These are phyloP conservation scores for Salarias fasciatus DNA, from an alignment of 2,797 vertebrate species.

Conservation along the genomic window DNA sequence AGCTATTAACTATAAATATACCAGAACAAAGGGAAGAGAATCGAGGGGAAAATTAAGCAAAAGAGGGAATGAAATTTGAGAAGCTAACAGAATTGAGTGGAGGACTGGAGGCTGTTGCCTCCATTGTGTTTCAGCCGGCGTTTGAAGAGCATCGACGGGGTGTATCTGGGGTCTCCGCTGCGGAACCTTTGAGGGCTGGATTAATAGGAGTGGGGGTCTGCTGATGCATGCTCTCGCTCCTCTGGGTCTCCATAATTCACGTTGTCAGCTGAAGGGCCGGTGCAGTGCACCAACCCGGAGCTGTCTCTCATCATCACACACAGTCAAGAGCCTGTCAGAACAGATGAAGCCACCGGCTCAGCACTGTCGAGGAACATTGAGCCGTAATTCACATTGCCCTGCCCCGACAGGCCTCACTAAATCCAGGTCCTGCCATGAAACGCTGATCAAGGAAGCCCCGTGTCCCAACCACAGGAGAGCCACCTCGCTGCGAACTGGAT, in stretches of 20 bases:
- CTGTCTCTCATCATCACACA: slow-evolving; percentile 83
- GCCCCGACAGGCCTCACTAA: slow-evolving; percentile 72
- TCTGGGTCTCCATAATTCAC: slow-evolving; percentile 81
- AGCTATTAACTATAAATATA: background rate
- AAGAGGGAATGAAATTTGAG: slow-evolving; percentile 2
- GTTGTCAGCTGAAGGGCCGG: slow-evolving; percentile 81
- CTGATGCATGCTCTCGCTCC: slow-evolving; percentile 76
- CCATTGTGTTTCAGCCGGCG: slow-evolving; percentile 19
- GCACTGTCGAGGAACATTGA: slow-evolving; percentile 79
- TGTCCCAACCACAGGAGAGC: slow-evolving; percentile 37
- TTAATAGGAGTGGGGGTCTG: slow-evolving; percentile 73
- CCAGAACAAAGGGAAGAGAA: background rate
- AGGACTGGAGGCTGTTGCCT: slow-evolving; percentile 18
- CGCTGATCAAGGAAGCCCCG: slow-evolving; percentile 58
- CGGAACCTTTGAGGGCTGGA: slow-evolving; percentile 63
- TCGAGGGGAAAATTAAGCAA: background rate
- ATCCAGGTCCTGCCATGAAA: slow-evolving; percentile 66
- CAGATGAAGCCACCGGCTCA: slow-evolving; percentile 81
- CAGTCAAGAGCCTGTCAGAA: slow-evolving; percentile 84
- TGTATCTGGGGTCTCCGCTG: slow-evolving; percentile 42
- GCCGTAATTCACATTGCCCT: slow-evolving; percentile 74
- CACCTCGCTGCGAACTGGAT: slow-evolving; percentile 54
- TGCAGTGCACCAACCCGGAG: slow-evolving; percentile 72
- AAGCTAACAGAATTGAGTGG: slow-evolving; percentile 6
- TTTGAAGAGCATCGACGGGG: slow-evolving; percentile 27